Conservation (phyloP, 2,888 invertebrate species). For the Drosophila mettleri region DNA sequence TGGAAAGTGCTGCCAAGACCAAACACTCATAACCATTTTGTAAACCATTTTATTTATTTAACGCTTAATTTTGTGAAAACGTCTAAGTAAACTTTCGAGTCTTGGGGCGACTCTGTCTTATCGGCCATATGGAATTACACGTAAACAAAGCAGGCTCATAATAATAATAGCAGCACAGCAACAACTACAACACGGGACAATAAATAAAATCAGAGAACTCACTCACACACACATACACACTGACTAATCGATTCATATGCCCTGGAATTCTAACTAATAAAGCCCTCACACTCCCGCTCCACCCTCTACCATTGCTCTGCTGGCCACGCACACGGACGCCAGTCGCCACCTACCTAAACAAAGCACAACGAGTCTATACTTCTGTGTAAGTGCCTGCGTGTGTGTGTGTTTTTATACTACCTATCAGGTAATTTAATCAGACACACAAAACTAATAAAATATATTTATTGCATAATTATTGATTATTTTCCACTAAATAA, state of each 20-base stretch:
- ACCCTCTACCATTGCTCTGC: background rate
- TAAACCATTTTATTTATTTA: conserved; percentile 58
- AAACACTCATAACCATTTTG: conserved; percentile 39
- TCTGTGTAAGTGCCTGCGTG: background rate
- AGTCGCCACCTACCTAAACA: conserved; percentile 56
- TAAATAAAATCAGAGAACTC: conserved; percentile 36
- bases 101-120: conserved; percentile 36
- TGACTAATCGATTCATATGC: conserved; percentile 38
- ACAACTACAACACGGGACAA: conserved; percentile 24
- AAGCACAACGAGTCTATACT: background rate
- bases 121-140: conserved; percentile 55
- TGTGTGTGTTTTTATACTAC: background rate
- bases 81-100: conserved; percentile 45
- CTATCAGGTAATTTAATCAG: conserved; percentile 18
- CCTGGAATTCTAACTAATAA: conserved; percentile 56
- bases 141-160: conserved; percentile 56
- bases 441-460: conserved; percentile 1
- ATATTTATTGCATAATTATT: conserved; percentile 16
- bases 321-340: conserved; percentile 24
- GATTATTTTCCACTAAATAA: background rate
- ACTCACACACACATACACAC: conserved; percentile 10
- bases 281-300: background rate
- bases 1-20: background rate
- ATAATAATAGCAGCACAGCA: conserved; percentile 16
- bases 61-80: conserved; percentile 50